Evolutionary conservation across 1,140 invertebrate genomes (phyloP).

Genomic region (Argopecten irradians): DNA sequence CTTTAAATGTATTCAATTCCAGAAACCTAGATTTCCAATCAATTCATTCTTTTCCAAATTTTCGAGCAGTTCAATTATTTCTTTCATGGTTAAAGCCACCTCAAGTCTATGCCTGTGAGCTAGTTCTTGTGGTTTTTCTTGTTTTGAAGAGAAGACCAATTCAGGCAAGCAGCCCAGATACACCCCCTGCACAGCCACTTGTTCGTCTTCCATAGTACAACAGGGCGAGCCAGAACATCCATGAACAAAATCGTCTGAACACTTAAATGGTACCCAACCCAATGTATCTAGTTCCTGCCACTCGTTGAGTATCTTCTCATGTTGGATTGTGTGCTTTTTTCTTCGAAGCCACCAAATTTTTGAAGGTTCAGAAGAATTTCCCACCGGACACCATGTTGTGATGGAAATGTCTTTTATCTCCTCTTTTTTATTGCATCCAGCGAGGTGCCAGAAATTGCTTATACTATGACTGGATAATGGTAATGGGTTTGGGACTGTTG

Average conservation of each 20-base stretch:
- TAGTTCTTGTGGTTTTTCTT: background rate
- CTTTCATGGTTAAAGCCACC: background rate
- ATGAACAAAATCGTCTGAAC: background rate
- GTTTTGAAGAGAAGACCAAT: background rate
- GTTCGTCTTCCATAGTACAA: background rate
- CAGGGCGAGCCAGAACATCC: background rate
- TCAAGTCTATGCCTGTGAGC: background rate
- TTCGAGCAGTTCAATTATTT: background rate
- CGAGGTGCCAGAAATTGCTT: background rate
- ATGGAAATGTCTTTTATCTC: background rate
- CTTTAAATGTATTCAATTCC: no score
- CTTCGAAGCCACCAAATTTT: background rate
- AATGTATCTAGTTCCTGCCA: background rate
- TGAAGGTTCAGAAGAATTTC: background rate
- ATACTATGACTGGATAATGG: background rate
- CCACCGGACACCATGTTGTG: background rate
- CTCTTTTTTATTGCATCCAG: background rate
- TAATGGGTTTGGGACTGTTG: background rate
- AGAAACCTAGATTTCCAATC: background rate
- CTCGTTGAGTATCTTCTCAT: background rate
- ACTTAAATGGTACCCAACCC: background rate
- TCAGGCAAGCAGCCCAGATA: constrained; percentile 6
- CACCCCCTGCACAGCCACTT: background rate
- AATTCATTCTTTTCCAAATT: background rate
- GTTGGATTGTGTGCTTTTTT: background rate